These are phyloP conservation scores for Otus scops DNA, from an alignment of 2,797 vertebrate species.

Conservation along the genomic window DNA sequence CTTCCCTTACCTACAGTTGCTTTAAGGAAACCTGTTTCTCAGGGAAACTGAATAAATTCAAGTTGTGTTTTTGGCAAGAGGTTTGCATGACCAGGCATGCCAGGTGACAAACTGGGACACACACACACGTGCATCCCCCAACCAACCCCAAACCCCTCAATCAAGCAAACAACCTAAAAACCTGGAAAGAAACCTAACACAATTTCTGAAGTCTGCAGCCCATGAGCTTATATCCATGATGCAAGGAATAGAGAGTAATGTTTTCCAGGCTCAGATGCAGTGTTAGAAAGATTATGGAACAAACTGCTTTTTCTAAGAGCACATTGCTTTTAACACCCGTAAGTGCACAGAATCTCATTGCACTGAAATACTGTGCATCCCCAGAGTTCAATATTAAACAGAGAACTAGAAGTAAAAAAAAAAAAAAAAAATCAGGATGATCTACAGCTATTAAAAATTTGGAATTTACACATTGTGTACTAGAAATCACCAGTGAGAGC, in stretches of 20 bases:
- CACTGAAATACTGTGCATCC: neutral
- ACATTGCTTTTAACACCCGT: neutral
- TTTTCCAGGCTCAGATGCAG: neutral
- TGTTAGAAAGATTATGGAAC: neutral
- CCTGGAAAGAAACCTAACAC: neutral
- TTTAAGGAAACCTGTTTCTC: conserved; percentile 33
- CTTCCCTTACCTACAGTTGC: neutral
- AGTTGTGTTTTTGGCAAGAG: neutral
- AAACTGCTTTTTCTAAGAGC: neutral
- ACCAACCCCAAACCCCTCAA: neutral
- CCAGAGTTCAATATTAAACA: neutral
- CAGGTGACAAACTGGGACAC: neutral
- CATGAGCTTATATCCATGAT: neutral
- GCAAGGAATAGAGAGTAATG: neutral
- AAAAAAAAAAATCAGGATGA: neutral
- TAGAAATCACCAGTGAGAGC: neutral
- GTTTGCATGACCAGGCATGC: neutral
- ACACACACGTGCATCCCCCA: neutral
- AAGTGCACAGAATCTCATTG: neutral
- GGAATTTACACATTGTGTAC: neutral
- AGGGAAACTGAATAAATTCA: conserved; percentile 14
- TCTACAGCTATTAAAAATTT: neutral
- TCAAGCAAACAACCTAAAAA: neutral
- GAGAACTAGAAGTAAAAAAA: neutral
- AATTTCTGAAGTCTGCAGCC: neutral